Evolutionary conservation across 2,888 invertebrate genomes (phyloP), one percentile per base, ranked within the genome.

Genomic region (Erebia ligea): DNA sequence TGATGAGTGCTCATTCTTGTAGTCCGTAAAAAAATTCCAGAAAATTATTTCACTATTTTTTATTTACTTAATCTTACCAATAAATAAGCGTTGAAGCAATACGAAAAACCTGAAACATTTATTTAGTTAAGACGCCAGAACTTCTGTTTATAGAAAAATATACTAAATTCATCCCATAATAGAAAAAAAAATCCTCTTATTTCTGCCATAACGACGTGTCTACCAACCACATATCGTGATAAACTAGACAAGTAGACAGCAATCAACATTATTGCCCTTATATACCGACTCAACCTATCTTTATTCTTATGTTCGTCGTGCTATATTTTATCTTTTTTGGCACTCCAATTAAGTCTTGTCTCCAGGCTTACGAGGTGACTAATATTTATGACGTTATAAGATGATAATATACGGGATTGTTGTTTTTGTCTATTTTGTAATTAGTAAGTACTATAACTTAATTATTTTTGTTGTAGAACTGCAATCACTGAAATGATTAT

Each of bases 131-230:
- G 9, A 48, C 21, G 21, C 21, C 6, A 34, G 45, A 62, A 62
- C 19, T 64, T 2, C 40, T 64, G 40, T 52, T 61, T 56, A 67
- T 54, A 50, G 58, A 68, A 64, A 64, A 70, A 64, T 45, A 19
- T n/a, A 48, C 56, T 17, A 64, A 70, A 59, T 67, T 65, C 64
- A 58, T 70, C 59, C 40, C 67, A 61, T 56, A 52, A 67, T 21
- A 63, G 62, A 73, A 48, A 71, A 67, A 67, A 64, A 48, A 15
- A n/a, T n/a, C 13, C 19, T 72, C 68, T 66, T 62, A 66, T 73
- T 71, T 73, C 67, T 63, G 57, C 52, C 45, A 52, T 67, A 67
- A 72, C 58, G 50, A 68, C 34, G 52, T 65, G 68, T 52, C 62
- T 73, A 66, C 62, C 34, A 57, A 68, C 57, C 52, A 45, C 19